phyloP scores from a whole-genome alignment of 2,113 vertebrate genomes.

The Reinhardtius hippoglossoides region DNA sequence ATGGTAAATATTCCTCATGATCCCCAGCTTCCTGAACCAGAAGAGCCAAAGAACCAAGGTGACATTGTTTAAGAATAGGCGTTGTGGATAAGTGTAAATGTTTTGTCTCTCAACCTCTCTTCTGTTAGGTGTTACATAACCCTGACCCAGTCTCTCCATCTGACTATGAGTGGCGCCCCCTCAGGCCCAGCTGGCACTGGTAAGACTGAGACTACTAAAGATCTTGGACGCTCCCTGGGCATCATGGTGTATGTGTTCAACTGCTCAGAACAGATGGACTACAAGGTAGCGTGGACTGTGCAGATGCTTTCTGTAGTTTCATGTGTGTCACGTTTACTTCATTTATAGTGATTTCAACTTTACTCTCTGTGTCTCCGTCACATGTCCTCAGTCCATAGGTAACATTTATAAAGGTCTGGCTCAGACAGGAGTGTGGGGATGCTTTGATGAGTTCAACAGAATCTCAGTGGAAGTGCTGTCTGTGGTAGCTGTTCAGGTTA shows the following conservation, averaged over 20 bases:
- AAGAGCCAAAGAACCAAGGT: too few relatives aligned
- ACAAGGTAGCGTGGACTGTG: constrained; percentile 74
- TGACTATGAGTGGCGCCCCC: constrained; percentile 79
- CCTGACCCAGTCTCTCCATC: constrained; percentile 78
- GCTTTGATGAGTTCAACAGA: constrained; percentile 84
- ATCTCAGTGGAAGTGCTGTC: constrained; percentile 84
- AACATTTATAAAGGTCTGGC: constrained; percentile 85
- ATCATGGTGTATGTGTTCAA: constrained; percentile 87
- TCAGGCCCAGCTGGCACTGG: constrained; percentile 80
- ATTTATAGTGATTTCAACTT: not conserved
- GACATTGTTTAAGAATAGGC: too few relatives aligned
- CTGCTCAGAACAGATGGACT: constrained; percentile 88
- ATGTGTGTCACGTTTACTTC: not conserved
- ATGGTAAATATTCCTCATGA: too few relatives aligned
- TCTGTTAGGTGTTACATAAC: constrained; percentile 83
- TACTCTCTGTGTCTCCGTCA: not conserved
- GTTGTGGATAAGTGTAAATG: too few relatives aligned
- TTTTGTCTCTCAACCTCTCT: not conserved
- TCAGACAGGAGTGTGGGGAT: constrained; percentile 82
- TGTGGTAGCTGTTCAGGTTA: constrained; percentile 83
- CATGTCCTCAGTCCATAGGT: constrained; percentile 75
- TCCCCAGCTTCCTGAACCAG: too few relatives aligned
- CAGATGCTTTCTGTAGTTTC: not conserved
- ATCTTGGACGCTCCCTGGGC: constrained; percentile 80
- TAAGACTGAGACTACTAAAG: constrained; percentile 86